phyloP scores from a whole-genome alignment of 2,888 invertebrate species.

The Sinopyrophorus schimmeli region DNA sequence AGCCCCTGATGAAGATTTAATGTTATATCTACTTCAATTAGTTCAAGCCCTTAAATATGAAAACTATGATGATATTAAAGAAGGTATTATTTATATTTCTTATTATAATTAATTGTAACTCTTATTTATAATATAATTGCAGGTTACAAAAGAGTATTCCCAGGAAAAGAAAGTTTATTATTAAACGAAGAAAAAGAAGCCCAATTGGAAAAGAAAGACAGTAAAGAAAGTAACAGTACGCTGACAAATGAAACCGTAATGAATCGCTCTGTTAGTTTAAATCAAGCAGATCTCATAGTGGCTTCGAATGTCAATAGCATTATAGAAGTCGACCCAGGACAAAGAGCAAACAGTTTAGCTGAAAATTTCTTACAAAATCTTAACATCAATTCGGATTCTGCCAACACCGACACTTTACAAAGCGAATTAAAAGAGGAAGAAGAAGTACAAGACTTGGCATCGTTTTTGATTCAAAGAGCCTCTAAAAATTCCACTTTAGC shows the following conservation, averaged over 20 bases:
- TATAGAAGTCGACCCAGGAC: conserved; percentile 46
- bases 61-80: conserved; percentile 65
- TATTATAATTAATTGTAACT: no score
- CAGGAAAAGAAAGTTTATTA: conserved; percentile 43
- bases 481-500: conserved; percentile 87
- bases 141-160: conserved; percentile 44
- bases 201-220: conserved; percentile 52
- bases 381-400: conserved; percentile 53
- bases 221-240: conserved; percentile 51
- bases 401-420: conserved; percentile 58
- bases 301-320: conserved; percentile 47
- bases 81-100: conserved; percentile 54
- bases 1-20: conserved; percentile 92
- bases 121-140: conserved; percentile 5
- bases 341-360: conserved; percentile 40
- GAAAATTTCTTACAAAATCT: conserved; percentile 47
- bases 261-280: conserved; percentile 48
- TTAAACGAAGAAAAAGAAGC: conserved; percentile 53
- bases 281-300: conserved; percentile 49
- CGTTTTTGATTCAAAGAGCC: conserved; percentile 88
- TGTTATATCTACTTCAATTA: conserved; percentile 90
- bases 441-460: conserved; percentile 72
- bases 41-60: conserved; percentile 97
- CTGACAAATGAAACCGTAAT: conserved; percentile 48
- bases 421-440: conserved; percentile 54